Evolutionary conservation across 2,888 invertebrate species (phyloP), one percentile per base, ranked within the genome.

Genomic region (Shargacucullia verbasci): DNA sequence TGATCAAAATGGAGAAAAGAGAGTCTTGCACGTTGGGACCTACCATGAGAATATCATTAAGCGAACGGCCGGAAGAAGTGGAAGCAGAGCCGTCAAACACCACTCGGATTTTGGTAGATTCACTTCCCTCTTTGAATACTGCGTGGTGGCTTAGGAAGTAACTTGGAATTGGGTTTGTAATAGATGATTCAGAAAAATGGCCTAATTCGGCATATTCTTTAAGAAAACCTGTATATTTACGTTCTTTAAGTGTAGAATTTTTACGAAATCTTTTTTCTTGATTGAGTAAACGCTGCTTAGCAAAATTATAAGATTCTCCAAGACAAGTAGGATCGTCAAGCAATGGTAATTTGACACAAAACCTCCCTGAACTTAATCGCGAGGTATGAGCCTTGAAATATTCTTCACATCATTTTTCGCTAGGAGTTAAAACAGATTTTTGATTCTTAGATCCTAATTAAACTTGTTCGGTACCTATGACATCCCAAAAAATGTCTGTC

Each of bases 231-330:
- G n/a, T n/a, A n/a, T n/a, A n/a, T n/a, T n/a, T n/a, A n/a, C n/a
- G n/a, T n/a, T n/a, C n/a, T n/a, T n/a, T 37, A 10, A 37, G 12
- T 20, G 33, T n/a, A 11, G 33, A 31, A 34, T 44, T 33, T 34
- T 35, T 49, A 14, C 49, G 49, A 35, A 41, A 49, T n/a, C 49
- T 10, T 27, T 40, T 41, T 14, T 49, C 49, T 13, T n/a, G 13
- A 14, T 41, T 49, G 0, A 41, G 34, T 0, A 41, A 14, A 1
- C 49, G 49, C 12, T 4, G 12, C 8, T 49, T 41, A 1, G 49
- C 49, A 8, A 49, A 27, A 9, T 13, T 27, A 2, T 49, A 49
- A 0, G 49, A 35, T 0, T 49, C 41, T 2, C 40, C 40, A 0
- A 48, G 9, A 12, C 4, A 0, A 25, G 15, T 6, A 13, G 25